A percentile compares a stretch with the other conserved stretches of the same genome.
Conservation (phyloP, 2,888 invertebrate genomes). For the Ennomos quercinarius region DNA sequence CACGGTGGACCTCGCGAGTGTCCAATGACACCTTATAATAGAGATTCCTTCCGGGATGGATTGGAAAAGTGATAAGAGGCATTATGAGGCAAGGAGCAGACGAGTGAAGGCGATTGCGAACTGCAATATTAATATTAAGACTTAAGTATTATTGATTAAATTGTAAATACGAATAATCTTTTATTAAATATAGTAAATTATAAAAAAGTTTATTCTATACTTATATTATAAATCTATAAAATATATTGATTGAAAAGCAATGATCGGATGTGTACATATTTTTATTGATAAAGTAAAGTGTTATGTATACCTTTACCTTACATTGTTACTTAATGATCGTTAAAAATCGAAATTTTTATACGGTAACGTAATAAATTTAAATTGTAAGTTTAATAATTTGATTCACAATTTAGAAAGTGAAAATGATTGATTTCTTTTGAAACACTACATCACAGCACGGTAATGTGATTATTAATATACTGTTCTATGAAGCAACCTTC, state of each 20-base stretch:
- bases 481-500: slow-evolving; percentile 7
- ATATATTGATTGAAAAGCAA: slow-evolving; percentile 69
- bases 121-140: slow-evolving; percentile 77
- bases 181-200: slow-evolving; percentile 56
- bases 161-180: slow-evolving; percentile 65
- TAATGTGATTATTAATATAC: slow-evolving; percentile 31
- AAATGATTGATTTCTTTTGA: slow-evolving; percentile 37
- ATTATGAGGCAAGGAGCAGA: slow-evolving; percentile 38
- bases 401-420: slow-evolving; percentile 40
- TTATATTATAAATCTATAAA: slow-evolving; percentile 43
- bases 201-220: slow-evolving; percentile 56
- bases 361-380: slow-evolving; percentile 55
- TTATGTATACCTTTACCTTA: slow-evolving; percentile 39
- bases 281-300: slow-evolving; percentile 62
- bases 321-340: slow-evolving; percentile 80
- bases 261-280: slow-evolving; percentile 77
- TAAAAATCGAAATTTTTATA: slow-evolving; percentile 65
- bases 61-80: slow-evolving; percentile 35
- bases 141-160: slow-evolving; percentile 74
- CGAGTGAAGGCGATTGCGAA: slow-evolving; percentile 68
- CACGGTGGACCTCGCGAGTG: slow-evolving; percentile 7
- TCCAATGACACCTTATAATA: slow-evolving; percentile 26
- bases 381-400: slow-evolving; percentile 44
- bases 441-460: slow-evolving; percentile 49
- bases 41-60: slow-evolving; percentile 28